Conservation (phyloP, 2,888 invertebrate genomes). For the Ichneumoninae sp. region DNA sequence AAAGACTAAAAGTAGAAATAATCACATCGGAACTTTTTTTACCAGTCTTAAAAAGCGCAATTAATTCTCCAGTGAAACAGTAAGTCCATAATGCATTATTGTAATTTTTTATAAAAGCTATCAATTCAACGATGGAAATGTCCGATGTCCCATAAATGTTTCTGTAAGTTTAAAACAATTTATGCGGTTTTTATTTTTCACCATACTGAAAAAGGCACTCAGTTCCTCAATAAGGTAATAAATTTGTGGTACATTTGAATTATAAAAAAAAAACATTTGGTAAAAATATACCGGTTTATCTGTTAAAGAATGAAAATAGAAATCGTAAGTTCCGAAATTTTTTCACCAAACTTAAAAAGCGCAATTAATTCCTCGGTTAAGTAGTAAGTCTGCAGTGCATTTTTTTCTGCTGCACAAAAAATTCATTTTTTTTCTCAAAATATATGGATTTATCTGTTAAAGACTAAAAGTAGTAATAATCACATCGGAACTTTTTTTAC, state of each 20-base stretch:
- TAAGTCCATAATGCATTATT: no score
- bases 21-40: no score
- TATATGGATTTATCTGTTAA: not conserved
- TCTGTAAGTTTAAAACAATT: no score
- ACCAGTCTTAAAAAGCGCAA: no score
- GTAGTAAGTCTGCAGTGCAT: no score
- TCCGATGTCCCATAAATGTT: slow-evolving; percentile 24
- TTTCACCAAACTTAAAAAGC: not conserved
- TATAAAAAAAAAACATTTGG: not conserved
- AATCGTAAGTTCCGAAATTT: slow-evolving; percentile 8
- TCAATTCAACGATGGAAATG: slow-evolving; percentile 60
- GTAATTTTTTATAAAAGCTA: slow-evolving; percentile 65
- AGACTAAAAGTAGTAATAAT: slow-evolving; percentile 4
- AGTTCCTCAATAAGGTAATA: not conserved
- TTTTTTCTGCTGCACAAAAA: not conserved
- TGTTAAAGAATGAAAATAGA: slow-evolving; percentile 5
- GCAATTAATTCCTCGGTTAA: not conserved
- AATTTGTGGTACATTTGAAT: no score
- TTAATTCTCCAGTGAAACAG: no score
- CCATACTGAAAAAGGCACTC: not conserved
- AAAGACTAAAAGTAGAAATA: no score
- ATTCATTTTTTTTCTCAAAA: not conserved
- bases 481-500: not conserved
- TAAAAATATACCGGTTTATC: not conserved
- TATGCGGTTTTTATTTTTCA: no score